Percentiles rank a stretch among this genome's conserved stretches.
Evolutionary conservation across 2,113 vertebrate species (phyloP).

Genomic region (Takifugu bimaculatus): DNA sequence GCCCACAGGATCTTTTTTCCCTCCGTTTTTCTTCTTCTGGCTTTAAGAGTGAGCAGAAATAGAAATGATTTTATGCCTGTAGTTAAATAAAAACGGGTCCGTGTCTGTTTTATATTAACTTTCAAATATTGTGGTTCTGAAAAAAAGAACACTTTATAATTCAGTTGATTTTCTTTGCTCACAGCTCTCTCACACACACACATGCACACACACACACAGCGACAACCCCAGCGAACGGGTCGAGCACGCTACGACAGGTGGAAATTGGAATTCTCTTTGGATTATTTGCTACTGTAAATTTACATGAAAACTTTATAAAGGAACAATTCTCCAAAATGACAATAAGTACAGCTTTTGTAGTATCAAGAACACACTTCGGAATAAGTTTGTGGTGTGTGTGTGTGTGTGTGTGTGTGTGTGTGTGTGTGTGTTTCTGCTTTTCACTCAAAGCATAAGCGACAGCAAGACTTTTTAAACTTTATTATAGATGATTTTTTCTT

Average conservation of each 20-base stretch:
- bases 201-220: neutral
- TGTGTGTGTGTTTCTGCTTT: neutral
- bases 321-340: too few relatives aligned
- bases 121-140: neutral
- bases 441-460: too few relatives aligned
- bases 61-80: conserved; percentile 7
- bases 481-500: too few relatives aligned
- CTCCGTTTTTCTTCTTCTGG: conserved; percentile 1
- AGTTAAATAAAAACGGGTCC: neutral
- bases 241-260: too few relatives aligned
- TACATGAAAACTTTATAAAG: too few relatives aligned
- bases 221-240: neutral
- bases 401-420: neutral
- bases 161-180: too few relatives aligned
- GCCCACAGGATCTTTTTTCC: neutral
- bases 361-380: neutral
- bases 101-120: neutral
- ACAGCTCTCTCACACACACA: neutral
- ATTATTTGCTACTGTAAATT: too few relatives aligned
- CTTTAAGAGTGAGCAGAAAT: conserved; percentile 8
- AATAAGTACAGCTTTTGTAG: too few relatives aligned
- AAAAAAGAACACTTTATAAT: neutral
- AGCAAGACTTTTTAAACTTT: too few relatives aligned
- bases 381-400: neutral
- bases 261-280: too few relatives aligned